Conservation (phyloP, 2,113 vertebrate species). For the Nyctibius bracteatus region DNA sequence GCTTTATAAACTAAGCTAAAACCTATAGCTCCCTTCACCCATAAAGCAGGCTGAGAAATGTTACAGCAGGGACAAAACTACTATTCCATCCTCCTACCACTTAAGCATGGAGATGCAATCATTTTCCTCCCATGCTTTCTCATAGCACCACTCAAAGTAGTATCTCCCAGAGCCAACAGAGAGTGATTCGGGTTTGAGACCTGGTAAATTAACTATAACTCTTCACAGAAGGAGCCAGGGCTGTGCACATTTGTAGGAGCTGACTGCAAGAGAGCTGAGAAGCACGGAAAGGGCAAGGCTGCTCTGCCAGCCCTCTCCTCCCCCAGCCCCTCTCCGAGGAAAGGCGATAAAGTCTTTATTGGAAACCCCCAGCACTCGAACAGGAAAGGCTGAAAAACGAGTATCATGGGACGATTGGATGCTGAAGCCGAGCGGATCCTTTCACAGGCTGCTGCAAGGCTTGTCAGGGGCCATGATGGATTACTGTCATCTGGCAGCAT, state of each 20-base stretch:
- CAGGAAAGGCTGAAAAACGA: slow-evolving; percentile 71
- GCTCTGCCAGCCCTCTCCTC: slow-evolving; percentile 8
- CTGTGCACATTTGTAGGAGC: not conserved
- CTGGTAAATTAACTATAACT: not conserved
- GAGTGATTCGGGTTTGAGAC: rapidly evolving
- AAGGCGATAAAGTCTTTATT: slow-evolving; percentile 61
- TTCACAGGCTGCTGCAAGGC: slow-evolving; percentile 61
- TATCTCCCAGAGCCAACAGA: rapidly evolving
- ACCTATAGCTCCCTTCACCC: rapidly evolving
- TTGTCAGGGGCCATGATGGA: slow-evolving; percentile 79
- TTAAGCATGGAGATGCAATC: not conserved
- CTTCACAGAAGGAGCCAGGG: not conserved
- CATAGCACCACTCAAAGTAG: rapidly evolving
- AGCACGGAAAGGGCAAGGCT: not conserved
- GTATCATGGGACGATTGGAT: slow-evolving; percentile 50
- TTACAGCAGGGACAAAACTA: not conserved
- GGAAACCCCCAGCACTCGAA: slow-evolving; percentile 44
- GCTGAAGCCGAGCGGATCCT: slow-evolving; percentile 24
- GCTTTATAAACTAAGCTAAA: not conserved
- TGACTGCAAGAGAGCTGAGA: not conserved
- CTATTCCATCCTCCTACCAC: not conserved
- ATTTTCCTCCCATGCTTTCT: not conserved
- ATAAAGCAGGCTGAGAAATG: not conserved
- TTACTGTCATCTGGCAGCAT: slow-evolving; percentile 81
- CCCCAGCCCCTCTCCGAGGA: not conserved